Evolutionary conservation across 92 coral and sea anemone species (phyloP), one percentile per base, ranked within the genome.

Genomic region (Epizoanthus fatuus): DNA sequence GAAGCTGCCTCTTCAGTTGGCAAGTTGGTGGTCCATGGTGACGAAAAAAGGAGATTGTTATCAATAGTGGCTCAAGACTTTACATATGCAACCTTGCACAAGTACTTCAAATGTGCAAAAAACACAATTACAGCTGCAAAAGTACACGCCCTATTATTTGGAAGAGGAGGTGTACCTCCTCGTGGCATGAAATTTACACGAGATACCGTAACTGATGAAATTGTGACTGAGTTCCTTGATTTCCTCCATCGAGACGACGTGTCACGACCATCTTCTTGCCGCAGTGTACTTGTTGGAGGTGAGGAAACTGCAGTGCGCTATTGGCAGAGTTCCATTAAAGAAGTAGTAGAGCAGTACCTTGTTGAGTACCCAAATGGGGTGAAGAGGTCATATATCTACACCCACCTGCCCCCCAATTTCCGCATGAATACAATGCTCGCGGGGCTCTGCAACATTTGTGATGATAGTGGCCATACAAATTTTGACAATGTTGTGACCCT

Each of bases 271-370:
- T 86, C 90, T 37, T 86, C 89, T 4, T 77, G 85, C 51, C 38
- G 63, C 38, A 86, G 89, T 44, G 63, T 86, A 5, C 38, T 76
- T 15, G 59, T 67, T 1, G 79, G 77, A 20, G 63, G 84, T 38
- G 59, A 86, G 63, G 79, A 78, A 56, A 86, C 80, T 6, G 65
- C 84, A 4, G 71, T 86, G 16, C 35, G 89, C 37, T 86, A 86
- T 75, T 86, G 71, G 70, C 49, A 66, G 20, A 60, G 72, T 10
- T 64, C 37, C 7, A 25, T 64, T 4, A 25, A 64, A 25, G 29
- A 64, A 4, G 29, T 25, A 9, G 53, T 38, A 4, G 53, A 68
- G 19, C 73, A 68, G 14, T 35, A 68, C 40, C 20, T 68, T 3
- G n/a, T 78, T 42, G 53, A 68, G 52, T 68, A 68, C 20, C 53